phyloP scores from a whole-genome alignment of 2,113 vertebrate species.

The Tyto alba region DNA sequence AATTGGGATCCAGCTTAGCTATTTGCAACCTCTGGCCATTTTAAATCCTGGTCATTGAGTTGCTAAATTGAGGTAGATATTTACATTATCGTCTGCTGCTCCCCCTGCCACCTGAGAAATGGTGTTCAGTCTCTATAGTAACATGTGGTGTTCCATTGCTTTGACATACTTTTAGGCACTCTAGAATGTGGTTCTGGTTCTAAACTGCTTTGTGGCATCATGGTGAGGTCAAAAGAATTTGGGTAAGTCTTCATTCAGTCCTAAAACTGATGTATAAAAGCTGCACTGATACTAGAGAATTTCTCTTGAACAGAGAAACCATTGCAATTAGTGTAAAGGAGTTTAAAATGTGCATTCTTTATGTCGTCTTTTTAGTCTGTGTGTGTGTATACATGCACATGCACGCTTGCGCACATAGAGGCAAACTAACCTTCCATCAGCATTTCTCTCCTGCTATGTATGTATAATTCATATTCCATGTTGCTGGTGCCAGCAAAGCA shows the following conservation, averaged over 20 bases:
- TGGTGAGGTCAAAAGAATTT: background rate
- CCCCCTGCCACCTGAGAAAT: background rate
- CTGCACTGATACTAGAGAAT: background rate
- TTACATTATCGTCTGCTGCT: background rate
- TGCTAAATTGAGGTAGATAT: constrained; percentile 16
- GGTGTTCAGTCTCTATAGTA: background rate
- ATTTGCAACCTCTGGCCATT: background rate
- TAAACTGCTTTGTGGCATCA: background rate
- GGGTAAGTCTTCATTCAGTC: background rate
- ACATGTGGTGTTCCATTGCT: background rate
- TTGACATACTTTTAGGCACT: background rate
- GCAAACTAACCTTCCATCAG: background rate
- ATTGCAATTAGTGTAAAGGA: background rate
- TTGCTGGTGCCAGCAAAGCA: constrained; percentile 60
- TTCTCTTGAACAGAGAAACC: background rate
- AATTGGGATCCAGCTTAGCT: background rate
- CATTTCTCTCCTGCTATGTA: constrained; percentile 49
- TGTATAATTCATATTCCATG: constrained; percentile 80
- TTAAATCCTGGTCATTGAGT: background rate
- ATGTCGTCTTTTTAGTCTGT: background rate
- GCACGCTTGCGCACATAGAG: background rate
- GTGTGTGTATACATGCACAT: background rate
- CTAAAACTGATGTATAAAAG: background rate
- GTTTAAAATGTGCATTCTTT: background rate
- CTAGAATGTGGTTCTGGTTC: background rate